phyloP scores from a whole-genome alignment of 2,888 invertebrate genomes.

The Marasmarcha lunaedactyla region DNA sequence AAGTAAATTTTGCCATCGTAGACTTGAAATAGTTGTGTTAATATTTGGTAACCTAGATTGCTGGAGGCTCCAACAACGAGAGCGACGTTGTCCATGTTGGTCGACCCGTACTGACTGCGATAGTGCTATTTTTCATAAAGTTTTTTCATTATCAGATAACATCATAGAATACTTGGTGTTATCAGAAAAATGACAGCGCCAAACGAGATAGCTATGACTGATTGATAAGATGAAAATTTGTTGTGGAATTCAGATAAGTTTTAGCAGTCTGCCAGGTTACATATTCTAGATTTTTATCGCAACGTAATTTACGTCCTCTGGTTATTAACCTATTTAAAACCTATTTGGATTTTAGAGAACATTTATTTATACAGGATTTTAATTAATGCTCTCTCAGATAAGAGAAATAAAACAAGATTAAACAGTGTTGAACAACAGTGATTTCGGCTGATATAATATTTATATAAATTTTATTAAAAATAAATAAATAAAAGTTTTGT shows the following conservation, averaged over 20 bases:
- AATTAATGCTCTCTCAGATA: no score
- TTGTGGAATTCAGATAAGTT: conserved; percentile 4
- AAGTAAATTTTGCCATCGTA: conserved; percentile 55
- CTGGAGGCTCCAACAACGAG: conserved; percentile 52
- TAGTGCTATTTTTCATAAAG: conserved; percentile 23
- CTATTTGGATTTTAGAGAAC: no score
- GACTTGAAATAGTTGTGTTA: conserved; percentile 36
- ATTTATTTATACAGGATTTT: no score
- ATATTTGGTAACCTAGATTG: conserved; percentile 54
- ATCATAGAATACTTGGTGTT: conserved; percentile 43
- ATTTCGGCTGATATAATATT: no score
- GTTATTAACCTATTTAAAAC: no score
- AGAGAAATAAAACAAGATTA: no score
- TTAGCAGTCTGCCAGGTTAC: no score
- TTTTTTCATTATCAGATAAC: conserved; percentile 45
- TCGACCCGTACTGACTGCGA: conserved; percentile 25
- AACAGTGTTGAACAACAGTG: no score
- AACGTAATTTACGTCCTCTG: no score
- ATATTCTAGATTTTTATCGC: no score
- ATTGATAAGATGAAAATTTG: conserved; percentile 32
- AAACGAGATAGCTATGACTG: conserved; percentile 32
- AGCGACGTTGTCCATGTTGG: conserved; percentile 52
- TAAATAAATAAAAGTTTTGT: no score
- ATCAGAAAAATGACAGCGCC: conserved; percentile 32
- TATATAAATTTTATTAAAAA: no score